phyloP scores from a whole-genome alignment of 2,797 vertebrate species.

The Allobates femoralis region DNA sequence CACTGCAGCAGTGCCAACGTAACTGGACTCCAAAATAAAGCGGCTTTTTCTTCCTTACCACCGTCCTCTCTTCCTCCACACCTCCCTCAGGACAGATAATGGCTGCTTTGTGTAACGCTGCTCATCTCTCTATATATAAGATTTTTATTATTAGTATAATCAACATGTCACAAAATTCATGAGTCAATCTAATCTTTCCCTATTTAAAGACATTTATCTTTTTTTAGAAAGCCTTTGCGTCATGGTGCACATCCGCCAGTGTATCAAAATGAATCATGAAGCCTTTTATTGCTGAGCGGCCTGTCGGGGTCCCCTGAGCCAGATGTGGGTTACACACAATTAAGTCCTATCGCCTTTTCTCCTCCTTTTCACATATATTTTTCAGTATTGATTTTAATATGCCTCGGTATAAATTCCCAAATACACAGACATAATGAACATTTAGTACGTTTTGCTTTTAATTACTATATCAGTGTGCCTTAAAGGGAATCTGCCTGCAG shows the following conservation, averaged over 20 bases:
- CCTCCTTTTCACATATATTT: background rate
- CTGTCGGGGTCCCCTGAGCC: background rate
- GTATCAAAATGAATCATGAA: background rate
- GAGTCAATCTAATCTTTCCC: background rate
- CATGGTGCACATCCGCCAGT: conserved; percentile 2
- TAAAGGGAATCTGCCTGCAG: too few species aligned
- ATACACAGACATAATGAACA: conserved; percentile 18
- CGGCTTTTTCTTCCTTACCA: too few species aligned
- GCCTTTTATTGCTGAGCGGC: background rate
- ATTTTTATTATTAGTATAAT: background rate
- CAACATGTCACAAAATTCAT: background rate
- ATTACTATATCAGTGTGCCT: too few species aligned
- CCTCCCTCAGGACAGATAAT: background rate
- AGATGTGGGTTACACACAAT: background rate
- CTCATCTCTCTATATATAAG: background rate
- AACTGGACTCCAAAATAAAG: background rate
- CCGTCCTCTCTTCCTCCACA: background rate
- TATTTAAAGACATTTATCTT: background rate
- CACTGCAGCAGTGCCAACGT: background rate
- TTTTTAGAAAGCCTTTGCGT: background rate
- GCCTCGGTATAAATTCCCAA: background rate
- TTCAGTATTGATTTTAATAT: conserved; percentile 2
- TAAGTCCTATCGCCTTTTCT: background rate
- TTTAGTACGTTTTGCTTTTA: background rate
- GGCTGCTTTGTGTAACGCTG: background rate